Percentiles rank a stretch among this genome's conserved stretches.
These are phyloP conservation scores for Mirounga angustirostris DNA, from an alignment of 2,113 vertebrate species.

Conservation along the genomic window DNA sequence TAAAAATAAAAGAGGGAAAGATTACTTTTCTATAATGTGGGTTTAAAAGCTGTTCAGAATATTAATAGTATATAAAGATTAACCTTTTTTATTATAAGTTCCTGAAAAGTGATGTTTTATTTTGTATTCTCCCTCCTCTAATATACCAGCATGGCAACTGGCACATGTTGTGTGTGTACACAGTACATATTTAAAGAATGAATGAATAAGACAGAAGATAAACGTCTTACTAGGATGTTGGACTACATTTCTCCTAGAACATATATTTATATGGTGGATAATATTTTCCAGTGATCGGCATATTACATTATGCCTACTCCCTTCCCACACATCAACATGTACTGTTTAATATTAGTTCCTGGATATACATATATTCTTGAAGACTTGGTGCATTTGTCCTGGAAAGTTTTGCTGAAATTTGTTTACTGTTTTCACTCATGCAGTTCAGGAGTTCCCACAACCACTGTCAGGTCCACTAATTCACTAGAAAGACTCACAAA, in stretches of 20 bases:
- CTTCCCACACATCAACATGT: not conserved
- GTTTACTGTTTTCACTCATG: not conserved
- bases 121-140: not conserved
- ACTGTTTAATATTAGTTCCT: not conserved
- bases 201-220: slow-evolving; percentile 1
- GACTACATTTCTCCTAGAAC: not conserved
- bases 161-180: not conserved
- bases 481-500: not conserved
- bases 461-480: not conserved
- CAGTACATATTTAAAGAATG: not conserved
- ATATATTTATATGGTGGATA: not conserved
- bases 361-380: not conserved
- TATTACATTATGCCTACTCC: not conserved
- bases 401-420: slow-evolving; percentile 29
- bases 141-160: not conserved
- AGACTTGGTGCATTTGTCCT: not conserved
- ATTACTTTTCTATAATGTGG: not conserved
- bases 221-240: not conserved
- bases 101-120: not conserved
- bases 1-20: not conserved
- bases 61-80: not conserved
- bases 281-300: not conserved
- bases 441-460: not conserved
- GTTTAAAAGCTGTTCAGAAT: not conserved
- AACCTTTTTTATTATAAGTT: not conserved